Conservation (phyloP, 64 coral and sea anemone genomes). For the Actinia equina region DNA sequence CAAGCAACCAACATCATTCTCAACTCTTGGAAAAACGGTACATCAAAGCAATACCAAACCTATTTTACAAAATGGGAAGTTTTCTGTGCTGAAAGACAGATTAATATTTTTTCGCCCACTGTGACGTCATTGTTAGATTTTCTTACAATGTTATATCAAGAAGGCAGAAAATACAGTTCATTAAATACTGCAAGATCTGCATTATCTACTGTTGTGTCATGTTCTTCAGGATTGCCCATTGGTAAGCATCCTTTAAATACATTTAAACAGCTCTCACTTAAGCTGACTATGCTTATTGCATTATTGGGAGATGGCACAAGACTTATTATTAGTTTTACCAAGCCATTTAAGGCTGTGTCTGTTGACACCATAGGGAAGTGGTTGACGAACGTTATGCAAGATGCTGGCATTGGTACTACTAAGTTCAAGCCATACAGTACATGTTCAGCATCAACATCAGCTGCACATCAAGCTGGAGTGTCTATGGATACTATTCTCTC, state of each 20-base stretch:
- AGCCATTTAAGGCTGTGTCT: slow-evolving; percentile 16
- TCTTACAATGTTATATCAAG: slow-evolving; percentile 27
- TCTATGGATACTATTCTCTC: slow-evolving; percentile 13
- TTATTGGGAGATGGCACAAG: not conserved
- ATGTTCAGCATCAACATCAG: slow-evolving; percentile 32
- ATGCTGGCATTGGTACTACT: slow-evolving; percentile 4
- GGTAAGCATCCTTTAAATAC: slow-evolving; percentile 44
- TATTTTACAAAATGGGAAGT: slow-evolving; percentile 52
- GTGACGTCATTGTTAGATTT: slow-evolving; percentile 41
- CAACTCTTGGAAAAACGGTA: slow-evolving; percentile 43
- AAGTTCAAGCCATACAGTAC: slow-evolving; percentile 41
- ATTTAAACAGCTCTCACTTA: slow-evolving; percentile 25
- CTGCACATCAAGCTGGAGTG: not conserved
- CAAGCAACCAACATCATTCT: slow-evolving; percentile 32
- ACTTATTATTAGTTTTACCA: slow-evolving; percentile 10
- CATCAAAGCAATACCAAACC: slow-evolving; percentile 41
- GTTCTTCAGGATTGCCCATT: not conserved
- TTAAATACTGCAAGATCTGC: too few relatives aligned
- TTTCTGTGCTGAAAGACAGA: slow-evolving; percentile 35
- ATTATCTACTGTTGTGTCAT: too few relatives aligned
- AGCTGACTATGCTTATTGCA: slow-evolving; percentile 8
- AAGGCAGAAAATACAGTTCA: slow-evolving; percentile 32
- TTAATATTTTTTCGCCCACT: slow-evolving; percentile 27
- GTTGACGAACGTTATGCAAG: slow-evolving; percentile 27
- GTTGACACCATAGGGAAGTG: slow-evolving; percentile 22